phyloP scores from a whole-genome alignment of 2,797 vertebrate genomes.

The Leptodactylus fallax region DNA sequence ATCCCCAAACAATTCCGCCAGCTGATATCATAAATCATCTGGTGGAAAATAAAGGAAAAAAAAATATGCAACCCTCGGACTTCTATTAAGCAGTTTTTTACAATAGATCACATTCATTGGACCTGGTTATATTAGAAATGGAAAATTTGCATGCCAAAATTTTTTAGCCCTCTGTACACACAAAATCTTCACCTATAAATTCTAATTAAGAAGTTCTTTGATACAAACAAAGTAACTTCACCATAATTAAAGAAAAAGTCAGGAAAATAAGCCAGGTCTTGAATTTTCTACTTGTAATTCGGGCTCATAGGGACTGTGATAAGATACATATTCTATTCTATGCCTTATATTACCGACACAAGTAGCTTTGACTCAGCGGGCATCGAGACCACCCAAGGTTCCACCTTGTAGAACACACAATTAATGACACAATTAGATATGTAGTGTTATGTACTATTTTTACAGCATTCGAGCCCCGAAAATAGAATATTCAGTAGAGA shows the following conservation, averaged over 20 bases:
- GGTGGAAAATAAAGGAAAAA: not conserved
- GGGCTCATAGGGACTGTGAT: not conserved
- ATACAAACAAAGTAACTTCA: not conserved
- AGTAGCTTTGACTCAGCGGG: not conserved
- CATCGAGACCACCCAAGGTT: not conserved
- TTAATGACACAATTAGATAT: slow-evolving; percentile 9
- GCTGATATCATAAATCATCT: slow-evolving; percentile 34
- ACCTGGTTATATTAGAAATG: not conserved
- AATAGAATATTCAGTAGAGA: not conserved
- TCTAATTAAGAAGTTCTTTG: not conserved
- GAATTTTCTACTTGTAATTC: not conserved
- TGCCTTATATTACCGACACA: not conserved
- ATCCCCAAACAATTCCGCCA: slow-evolving; percentile 31
- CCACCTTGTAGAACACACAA: not conserved
- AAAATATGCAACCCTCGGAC: not conserved
- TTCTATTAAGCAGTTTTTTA: not conserved
- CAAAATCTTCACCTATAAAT: not conserved
- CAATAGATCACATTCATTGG: not conserved
- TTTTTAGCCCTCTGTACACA: not conserved
- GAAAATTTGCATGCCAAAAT: not conserved
- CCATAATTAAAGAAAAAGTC: not conserved
- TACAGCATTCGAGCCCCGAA: not conserved
- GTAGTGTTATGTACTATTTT: not conserved
- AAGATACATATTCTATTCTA: not conserved
- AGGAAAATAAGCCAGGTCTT: not conserved